phyloP scores from a whole-genome alignment of 2,797 vertebrate species.

The Delichon dasypus region DNA sequence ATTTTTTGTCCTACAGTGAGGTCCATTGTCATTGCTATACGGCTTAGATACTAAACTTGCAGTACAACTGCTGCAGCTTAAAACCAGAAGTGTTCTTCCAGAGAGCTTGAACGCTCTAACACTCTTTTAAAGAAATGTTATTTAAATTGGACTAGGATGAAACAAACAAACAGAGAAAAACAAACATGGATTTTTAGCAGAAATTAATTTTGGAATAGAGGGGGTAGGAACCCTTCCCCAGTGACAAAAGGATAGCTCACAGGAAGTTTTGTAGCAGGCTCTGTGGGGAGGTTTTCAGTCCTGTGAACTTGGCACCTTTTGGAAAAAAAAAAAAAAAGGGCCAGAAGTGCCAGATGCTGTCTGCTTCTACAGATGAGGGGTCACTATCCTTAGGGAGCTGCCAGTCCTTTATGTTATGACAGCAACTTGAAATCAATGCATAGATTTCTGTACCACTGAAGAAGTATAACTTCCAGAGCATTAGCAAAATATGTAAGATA shows the following conservation, averaged over 20 bases:
- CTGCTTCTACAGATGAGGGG: background rate
- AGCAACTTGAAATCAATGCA: background rate
- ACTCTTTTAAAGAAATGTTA: background rate
- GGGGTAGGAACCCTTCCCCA: background rate
- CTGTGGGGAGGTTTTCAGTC: fast-evolving
- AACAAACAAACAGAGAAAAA: background rate
- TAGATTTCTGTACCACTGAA: background rate
- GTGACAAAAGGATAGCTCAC: background rate
- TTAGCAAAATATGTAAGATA: background rate
- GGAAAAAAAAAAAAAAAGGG: too few species aligned
- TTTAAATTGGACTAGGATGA: background rate
- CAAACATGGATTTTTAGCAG: background rate
- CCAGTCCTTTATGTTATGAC: background rate
- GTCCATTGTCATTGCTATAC: background rate
- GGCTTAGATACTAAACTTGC: background rate
- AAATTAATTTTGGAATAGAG: background rate
- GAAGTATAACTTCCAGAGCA: background rate
- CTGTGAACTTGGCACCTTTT: background rate
- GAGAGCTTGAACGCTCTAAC: background rate
- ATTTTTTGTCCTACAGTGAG: background rate
- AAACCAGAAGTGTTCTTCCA: background rate
- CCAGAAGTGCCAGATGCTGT: fast-evolving
- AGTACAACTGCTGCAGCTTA: background rate
- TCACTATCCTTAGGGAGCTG: background rate
- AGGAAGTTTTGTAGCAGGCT: background rate